These are phyloP conservation scores for Acanthisitta chloris DNA, from an alignment of 2,113 vertebrate species.

Conservation along the genomic window DNA sequence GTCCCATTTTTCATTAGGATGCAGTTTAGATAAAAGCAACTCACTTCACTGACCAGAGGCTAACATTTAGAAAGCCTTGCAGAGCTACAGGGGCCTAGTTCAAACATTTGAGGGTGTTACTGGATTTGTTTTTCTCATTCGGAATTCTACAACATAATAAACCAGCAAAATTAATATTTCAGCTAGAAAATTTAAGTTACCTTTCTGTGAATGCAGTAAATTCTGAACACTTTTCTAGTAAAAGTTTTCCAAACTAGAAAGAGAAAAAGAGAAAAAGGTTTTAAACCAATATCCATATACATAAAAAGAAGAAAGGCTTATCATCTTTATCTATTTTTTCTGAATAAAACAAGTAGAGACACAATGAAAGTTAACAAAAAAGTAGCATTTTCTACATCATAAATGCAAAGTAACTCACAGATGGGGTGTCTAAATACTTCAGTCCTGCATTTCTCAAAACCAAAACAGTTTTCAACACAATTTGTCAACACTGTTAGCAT, in stretches of 20 bases:
- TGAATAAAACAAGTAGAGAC: neutral
- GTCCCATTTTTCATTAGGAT: neutral
- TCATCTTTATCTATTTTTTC: neutral
- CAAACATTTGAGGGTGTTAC: neutral
- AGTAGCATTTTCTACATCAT: neutral
- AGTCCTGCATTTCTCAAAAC: neutral
- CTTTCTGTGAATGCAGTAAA: constrained; percentile 92
- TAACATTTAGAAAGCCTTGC: neutral
- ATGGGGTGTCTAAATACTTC: neutral
- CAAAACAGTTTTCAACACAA: neutral
- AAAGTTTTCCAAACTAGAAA: constrained; percentile 84
- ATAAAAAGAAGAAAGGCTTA: too few species aligned
- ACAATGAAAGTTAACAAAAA: neutral
- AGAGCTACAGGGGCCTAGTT: neutral
- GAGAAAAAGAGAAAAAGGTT: neutral
- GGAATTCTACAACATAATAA: neutral
- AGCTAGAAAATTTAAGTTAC: constrained; percentile 63
- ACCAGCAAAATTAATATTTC: neutral
- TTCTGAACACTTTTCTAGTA: constrained; percentile 92
- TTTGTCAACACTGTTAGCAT: neutral
- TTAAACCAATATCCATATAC: neutral
- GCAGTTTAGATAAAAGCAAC: neutral
- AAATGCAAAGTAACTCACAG: neutral
- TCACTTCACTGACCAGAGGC: neutral
- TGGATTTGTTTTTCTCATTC: neutral